Base-by-base conservation (phyloP, 2,113 vertebrate species). In the Mystacornis crossleyi region DNA sequence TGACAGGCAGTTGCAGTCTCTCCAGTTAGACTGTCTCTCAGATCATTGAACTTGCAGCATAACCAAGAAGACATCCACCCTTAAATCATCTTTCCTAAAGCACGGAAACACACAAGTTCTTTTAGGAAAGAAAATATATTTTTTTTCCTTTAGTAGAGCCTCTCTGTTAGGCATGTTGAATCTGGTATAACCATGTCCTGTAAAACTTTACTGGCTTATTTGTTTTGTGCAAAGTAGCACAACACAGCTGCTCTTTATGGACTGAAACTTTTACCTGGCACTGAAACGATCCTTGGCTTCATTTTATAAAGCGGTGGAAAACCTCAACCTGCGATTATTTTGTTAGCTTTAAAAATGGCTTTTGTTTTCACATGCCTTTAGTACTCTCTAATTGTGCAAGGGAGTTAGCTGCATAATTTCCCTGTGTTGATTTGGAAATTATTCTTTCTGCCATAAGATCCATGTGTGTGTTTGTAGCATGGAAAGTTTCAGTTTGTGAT, bases 321-420 rank as follows among this genome's bases (percentile, higher is more conserved):
- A 93, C 80, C 94, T 97, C 94, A 91, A 94, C 96, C 96, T 93
- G 78, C 55, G 93, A 97, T 97, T 96, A 96, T 96, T 96, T 95
- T 95, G 93, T 97, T 97, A 96, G 94, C 71, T 96, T 98, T 95
- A 97, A 96, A 97, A 95, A 97, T 71, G 2, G 86, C 77, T 97
- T 97, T 92, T 91, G 93, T 97, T 97, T 95, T 95, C 86, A 95
- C 87, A 96, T 94, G 86, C 78, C 65, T 94, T 93, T 81, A 93
- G 77, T 83, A 67, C 15, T 77, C 83, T 89, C 71, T 80, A 83
- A 90, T 85, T 88, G 66, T 80, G 77, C 61, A 80, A 53, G 62
- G 67, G 89, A 95, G 66, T 53, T 95, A 92, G 86, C 86, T 85
- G 66, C 58, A 62, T 89, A 51, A 58, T 91, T 86, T 97, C 80